phyloP scores from a whole-genome alignment of 2,797 vertebrate genomes.

The Pteronotus mesoamericanus region DNA sequence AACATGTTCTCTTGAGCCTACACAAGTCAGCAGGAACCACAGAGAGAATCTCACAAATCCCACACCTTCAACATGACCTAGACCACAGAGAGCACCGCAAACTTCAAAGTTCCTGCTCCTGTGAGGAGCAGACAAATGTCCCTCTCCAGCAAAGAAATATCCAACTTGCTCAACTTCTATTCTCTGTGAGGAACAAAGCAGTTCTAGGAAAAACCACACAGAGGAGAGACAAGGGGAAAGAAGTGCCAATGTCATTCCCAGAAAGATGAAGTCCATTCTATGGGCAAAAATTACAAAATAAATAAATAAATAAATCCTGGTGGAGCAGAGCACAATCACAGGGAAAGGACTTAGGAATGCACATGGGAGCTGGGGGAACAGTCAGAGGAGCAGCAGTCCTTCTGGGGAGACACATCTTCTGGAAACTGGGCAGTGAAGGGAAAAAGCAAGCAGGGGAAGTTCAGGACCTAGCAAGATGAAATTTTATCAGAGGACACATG shows the following conservation, averaged over 20 bases:
- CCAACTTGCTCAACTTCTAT: background rate
- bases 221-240: background rate
- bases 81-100: too few relatives aligned
- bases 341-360: background rate
- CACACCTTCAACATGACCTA: rapidly evolving
- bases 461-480: background rate
- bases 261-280: background rate
- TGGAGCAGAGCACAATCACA: background rate
- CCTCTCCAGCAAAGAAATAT: background rate
- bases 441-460: too few relatives aligned
- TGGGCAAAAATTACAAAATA: background rate
- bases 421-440: background rate
- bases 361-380: too few relatives aligned
- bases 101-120: background rate
- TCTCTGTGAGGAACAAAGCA: background rate
- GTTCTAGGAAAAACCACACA: background rate
- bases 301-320: background rate
- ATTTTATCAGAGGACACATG: background rate
- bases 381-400: background rate
- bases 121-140: background rate
- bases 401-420: background rate
- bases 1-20: background rate
- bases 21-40: background rate
- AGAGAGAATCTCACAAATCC: background rate
- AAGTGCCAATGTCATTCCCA: background rate